Evolutionary conservation across 2,113 vertebrate genomes (phyloP), one percentile per base, ranked within the genome.

Genomic region (Piprites chloris): DNA sequence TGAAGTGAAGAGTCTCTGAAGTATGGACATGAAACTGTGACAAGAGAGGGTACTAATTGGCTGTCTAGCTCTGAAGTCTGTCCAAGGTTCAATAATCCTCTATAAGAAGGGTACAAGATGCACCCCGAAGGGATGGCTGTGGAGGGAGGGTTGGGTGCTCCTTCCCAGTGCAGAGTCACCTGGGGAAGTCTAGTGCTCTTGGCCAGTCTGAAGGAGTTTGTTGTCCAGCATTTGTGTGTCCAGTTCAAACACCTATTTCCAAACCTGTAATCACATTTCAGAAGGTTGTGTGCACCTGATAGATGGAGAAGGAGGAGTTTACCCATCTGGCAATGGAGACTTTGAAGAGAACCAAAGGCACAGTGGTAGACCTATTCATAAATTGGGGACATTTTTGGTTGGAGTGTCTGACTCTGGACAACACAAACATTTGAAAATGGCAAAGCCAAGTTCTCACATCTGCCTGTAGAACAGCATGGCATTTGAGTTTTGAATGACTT

Each of bases 101-200:
- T 32, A 6, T 11, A n/a, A 39, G 32, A 72, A 76, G 24, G 22
- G 15, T 1, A 2, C 6, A 9, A 13, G 39, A 16, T 18, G 7
- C 20, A 56, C 21, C 1, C 2, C 0, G 0, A 83, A 72, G 26
- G 59, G 21, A 16, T 0, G 2, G 23, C 21, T 10, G 5, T 11
- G 33, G 26, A 56, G 10, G n/a, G 14, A 42, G 32, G 5, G 9
- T 18, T 47, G 26, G 11, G 37, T 18, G 35, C 22, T 32, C 11
- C 12, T 35, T 56, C 9, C 28, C 1, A 5, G 15, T 7, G 13
- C 1, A 3, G n/a, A 37, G 42, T 37, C 23, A 22, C 4, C 16
- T 19, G 30, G 23, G n/a, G 22, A 59, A 15, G 13, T 46, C 14
- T 22, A 5, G 4, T 27, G 27, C 0, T 0, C 50, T 65, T 39